These are phyloP conservation scores for Lutraria rhynchaena DNA, from an alignment of 1,140 invertebrate species.

Conservation along the genomic window DNA sequence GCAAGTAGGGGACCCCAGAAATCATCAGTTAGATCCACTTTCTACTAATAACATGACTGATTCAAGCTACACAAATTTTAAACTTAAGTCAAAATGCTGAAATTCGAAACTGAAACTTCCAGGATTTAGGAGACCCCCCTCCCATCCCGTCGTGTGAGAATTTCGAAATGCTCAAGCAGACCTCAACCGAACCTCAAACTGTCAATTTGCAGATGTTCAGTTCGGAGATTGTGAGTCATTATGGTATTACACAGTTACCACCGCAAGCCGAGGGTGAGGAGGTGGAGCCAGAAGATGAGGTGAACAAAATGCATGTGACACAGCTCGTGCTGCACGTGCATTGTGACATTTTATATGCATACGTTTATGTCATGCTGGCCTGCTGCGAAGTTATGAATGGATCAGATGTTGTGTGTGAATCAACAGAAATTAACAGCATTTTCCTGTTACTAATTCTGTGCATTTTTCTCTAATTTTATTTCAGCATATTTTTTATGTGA, in stretches of 20 bases:
- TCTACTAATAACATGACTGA: slow-evolving; percentile 17
- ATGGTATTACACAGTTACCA: slow-evolving; percentile 86
- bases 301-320: slow-evolving; percentile 50
- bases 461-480: too few relatives aligned
- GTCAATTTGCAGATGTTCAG: slow-evolving; percentile 90
- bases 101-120: slow-evolving; percentile 38
- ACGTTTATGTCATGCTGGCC: slow-evolving; percentile 1
- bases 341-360: slow-evolving; percentile 5
- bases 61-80: slow-evolving; percentile 26
- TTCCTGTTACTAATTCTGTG: too few relatives aligned
- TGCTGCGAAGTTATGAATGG: neutral
- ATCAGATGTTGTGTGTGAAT: too few relatives aligned
- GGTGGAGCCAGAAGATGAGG: slow-evolving; percentile 63
- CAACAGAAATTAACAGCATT: too few relatives aligned
- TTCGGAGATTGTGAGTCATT: slow-evolving; percentile 95
- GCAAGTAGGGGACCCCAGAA: neutral
- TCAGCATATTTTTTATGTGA: too few relatives aligned
- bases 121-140: slow-evolving; percentile 49
- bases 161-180: slow-evolving; percentile 47
- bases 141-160: slow-evolving; percentile 45
- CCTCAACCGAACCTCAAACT: slow-evolving; percentile 47
- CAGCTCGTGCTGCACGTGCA: slow-evolving; percentile 38
- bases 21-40: neutral
- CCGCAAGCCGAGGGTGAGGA: slow-evolving; percentile 75
- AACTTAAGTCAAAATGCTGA: slow-evolving; percentile 3